A percentile compares a stretch with the other conserved stretches of the same genome.
These are phyloP conservation scores for Falcunculus frontatus DNA, from an alignment of 2,113 vertebrate species.

Conservation along the genomic window DNA sequence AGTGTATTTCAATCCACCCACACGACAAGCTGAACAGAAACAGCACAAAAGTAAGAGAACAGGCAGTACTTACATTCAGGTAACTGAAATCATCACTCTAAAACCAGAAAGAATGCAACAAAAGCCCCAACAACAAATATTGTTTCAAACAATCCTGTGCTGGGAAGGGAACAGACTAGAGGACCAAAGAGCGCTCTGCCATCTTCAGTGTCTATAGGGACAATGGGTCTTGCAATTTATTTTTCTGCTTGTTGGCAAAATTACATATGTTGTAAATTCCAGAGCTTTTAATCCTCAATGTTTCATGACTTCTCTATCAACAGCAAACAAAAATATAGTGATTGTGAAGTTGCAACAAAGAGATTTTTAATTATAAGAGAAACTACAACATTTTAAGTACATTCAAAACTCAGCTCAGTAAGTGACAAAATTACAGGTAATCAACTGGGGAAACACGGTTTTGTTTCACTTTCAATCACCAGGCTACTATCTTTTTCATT, in stretches of 20 bases:
- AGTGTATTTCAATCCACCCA: slow-evolving; percentile 61
- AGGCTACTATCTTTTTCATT: not conserved
- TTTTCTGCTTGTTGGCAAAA: not conserved
- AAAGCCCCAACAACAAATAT: not conserved
- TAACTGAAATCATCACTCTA: slow-evolving; percentile 40
- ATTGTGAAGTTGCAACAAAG: not conserved
- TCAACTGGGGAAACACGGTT: not conserved
- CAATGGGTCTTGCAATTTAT: not conserved
- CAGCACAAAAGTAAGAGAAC: slow-evolving; percentile 63
- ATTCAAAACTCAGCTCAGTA: not conserved
- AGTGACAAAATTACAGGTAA: not conserved
- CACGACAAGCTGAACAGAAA: slow-evolving; percentile 59
- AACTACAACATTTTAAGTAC: not conserved
- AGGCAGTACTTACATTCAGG: slow-evolving; percentile 57
- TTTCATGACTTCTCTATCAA: not conserved
- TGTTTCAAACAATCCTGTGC: not conserved
- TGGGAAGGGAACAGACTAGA: not conserved
- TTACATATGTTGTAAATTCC: not conserved
- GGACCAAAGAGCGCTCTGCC: not conserved
- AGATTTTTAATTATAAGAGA: not conserved
- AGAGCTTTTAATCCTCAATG: not conserved
- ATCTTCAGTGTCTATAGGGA: not conserved
- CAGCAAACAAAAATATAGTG: not conserved
- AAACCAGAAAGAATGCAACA: slow-evolving; percentile 14
- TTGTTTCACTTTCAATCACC: not conserved